Evolutionary conservation across 2,113 vertebrate genomes (phyloP), one percentile per base, ranked within the genome.

Genomic region (Aplodontia rufa): DNA sequence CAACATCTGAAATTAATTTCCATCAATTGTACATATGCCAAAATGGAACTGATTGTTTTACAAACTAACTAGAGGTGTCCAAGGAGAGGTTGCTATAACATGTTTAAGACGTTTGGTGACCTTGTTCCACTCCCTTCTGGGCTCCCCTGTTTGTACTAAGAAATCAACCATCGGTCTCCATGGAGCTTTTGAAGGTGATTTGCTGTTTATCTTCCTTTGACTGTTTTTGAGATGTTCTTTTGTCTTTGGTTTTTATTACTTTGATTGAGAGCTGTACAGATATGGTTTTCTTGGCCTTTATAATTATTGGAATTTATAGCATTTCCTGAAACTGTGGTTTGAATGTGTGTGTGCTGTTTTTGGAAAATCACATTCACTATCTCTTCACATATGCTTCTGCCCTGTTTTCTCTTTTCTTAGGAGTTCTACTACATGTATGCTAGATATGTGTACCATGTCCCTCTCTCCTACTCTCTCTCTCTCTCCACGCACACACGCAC

Each of bases 241-340:
- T 91, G 35, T 58, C 12, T 87, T 72, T 62, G 20, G 6, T 78
- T n/a, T 94, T 85, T 19, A 84, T 64, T 53, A 49, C 7, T 72
- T 87, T 93, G 72, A 85, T 24, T 81, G 24, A 24, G 30, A 95
- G 90, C 26, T 78, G 0, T 47, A 60, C 53, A 82, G 49, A 49
- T 81, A 11, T 62, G 32, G 1, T 8, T 72, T 75, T 84, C 20
- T 90, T 60, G 40, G 22, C 68, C 45, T 8, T 76, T 84, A 28
- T 19, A 47, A 91, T 35, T 53, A 91, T 64, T 91, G 19, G 32
- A 35, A 10, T 47, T 69, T 69, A 47, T 66, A 88, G 42, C 32
- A 87, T 3, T 93, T 95, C 71, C 84, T 90, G 16, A 90, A 95
- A 95, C 92, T 53, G 3, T 35, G 24, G 78, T 53, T 91, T 87